Evolutionary conservation across 2,888 invertebrate genomes (phyloP), one percentile per base, ranked within the genome.

Genomic region (Philereme vetulata): DNA sequence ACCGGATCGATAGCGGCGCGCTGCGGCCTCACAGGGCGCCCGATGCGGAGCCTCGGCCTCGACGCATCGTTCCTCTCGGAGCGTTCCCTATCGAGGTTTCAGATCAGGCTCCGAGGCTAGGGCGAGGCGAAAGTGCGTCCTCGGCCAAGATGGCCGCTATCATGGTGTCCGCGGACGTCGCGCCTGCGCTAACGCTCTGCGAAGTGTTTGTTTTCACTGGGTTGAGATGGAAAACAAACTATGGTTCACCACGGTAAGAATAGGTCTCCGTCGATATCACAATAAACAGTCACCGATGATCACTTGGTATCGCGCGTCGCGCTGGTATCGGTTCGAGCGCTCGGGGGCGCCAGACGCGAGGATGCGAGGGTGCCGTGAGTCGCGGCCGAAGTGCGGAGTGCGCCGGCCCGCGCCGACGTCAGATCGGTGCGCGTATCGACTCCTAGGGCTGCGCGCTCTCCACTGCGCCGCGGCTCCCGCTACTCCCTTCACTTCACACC

Each of bases 41-140:
- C 90, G 76, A 82, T 78, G 77, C 86, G 76, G 72, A 76, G 78
- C 78, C 77, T 77, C 80, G 75, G 69, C 77, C 81, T 78, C 83
- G 81, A 82, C 77, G 77, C 90, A 88, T 92, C 80, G 68, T 77
- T 73, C 69, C 75, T 72, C 74, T 68, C 65, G 70, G 67, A 68
- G 61, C 65, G 64, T 73, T 70, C 74, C 76, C 77, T 58, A 81
- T 77, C 67, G 75, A 77, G 73, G 77, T 76, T 79, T 72, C 74
- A 68, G 76, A 82, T 86, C 78, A 87, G 79, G 76, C 77, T 87
- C 81, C 71, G 82, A 84, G 77, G 85, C 89, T 86, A 80, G 89
- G 91, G 91, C 90, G 91, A 90, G 90, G 90, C 88, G 86, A 90
- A 85, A 89, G 80, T 86, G 86, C 85, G 88, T 88, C 86, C 82